These are phyloP conservation scores for Crotalus helleri DNA, from an alignment of 2,113 vertebrate genomes.

Conservation along the genomic window DNA sequence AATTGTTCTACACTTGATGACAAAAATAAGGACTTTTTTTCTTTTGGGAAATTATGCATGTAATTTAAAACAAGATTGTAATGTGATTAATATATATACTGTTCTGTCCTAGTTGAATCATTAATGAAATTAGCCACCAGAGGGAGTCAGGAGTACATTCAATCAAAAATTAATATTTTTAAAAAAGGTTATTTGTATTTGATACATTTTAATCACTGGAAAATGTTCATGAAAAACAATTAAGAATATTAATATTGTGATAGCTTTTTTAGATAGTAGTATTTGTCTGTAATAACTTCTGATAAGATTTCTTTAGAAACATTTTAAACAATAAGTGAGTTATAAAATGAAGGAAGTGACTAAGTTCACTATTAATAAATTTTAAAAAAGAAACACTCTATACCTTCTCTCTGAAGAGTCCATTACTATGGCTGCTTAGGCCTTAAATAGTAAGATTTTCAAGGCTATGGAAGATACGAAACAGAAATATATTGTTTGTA, in stretches of 20 bases:
- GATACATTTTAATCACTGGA: not conserved
- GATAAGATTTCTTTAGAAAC: not conserved
- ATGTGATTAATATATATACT: not conserved
- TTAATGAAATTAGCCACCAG: constrained; percentile 1
- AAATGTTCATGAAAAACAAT: not conserved
- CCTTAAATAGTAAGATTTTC: not conserved
- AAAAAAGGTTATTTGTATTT: not conserved
- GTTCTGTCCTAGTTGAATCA: not conserved
- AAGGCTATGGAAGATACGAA: not conserved
- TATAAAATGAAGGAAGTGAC: not conserved
- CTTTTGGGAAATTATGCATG: not conserved
- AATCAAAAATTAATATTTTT: not conserved
- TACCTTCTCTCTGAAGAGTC: not conserved
- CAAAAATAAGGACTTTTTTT: not conserved
- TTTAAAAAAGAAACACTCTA: not conserved
- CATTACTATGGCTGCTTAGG: not conserved
- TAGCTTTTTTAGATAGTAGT: not conserved
- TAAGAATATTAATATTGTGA: not conserved
- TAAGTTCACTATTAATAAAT: not conserved
- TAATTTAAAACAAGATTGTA: not conserved
- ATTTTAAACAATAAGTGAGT: not conserved
- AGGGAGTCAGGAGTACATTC: constrained; percentile 11
- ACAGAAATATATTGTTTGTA: not conserved
- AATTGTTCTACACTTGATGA: not conserved
- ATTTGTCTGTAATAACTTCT: not conserved